Evolutionary conservation across 1,140 invertebrate species (phyloP).

Genomic region (Polypedilum vanderplanki): DNA sequence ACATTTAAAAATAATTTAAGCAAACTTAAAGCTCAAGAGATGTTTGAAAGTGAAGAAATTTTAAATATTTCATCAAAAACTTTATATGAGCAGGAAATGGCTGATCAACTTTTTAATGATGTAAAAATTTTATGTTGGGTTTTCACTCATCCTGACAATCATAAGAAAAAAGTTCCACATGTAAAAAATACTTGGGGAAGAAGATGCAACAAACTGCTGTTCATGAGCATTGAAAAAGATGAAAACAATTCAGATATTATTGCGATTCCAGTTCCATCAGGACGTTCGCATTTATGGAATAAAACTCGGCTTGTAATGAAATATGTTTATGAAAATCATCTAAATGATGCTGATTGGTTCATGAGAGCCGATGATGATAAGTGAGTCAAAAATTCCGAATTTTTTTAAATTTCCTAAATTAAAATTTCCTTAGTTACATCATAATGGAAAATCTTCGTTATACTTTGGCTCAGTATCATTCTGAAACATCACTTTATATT

Average conservation of each 20-base stretch:
- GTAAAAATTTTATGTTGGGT: constrained; percentile 80
- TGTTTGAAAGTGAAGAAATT: not conserved
- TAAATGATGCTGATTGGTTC: constrained; percentile 82
- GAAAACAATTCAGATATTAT: constrained; percentile 48
- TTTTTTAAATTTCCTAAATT: too few species aligned
- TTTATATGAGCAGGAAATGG: not conserved
- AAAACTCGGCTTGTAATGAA: constrained; percentile 90
- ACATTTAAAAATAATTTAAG: not conserved
- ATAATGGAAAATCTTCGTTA: constrained; percentile 80
- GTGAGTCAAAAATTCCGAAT: constrained; percentile 53
- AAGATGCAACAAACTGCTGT: constrained; percentile 80
- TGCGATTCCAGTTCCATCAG: constrained; percentile 51
- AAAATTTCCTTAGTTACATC: constrained; percentile 60
- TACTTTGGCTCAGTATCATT: constrained; percentile 63
- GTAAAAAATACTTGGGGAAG: constrained; percentile 92
- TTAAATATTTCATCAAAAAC: not conserved
- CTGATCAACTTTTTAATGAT: constrained; percentile 43
- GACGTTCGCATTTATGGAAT: constrained; percentile 82
- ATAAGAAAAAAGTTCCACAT: constrained; percentile 78
- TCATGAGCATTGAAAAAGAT: constrained; percentile 73
- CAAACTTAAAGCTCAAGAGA: not conserved
- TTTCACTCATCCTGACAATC: constrained; percentile 79
- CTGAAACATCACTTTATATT: constrained; percentile 70
- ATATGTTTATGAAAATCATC: constrained; percentile 73
- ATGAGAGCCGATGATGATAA: constrained; percentile 93